These are phyloP conservation scores for Tetragonula clypearis DNA, from an alignment of 1,140 invertebrate species.

Conservation along the genomic window DNA sequence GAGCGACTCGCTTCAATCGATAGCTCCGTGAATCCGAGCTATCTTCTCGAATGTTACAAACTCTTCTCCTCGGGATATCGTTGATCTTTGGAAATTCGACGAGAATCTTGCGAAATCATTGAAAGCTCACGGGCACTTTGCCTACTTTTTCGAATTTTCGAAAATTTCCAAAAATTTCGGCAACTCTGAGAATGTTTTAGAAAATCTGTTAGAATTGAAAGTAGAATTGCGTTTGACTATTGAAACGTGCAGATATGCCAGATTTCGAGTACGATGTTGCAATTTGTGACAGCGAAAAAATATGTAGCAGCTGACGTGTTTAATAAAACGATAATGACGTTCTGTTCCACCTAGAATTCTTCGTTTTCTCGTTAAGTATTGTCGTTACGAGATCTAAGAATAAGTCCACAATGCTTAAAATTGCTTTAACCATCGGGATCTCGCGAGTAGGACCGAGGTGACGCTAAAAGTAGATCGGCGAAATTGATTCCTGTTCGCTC, in stretches of 20 bases:
- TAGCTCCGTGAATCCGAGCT: background rate
- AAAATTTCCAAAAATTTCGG: background rate
- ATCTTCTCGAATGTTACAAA: background rate
- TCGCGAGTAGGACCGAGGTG: background rate
- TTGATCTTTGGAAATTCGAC: background rate
- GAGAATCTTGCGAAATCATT: background rate
- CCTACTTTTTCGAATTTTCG: background rate
- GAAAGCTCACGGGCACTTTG: background rate
- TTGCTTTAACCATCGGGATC: background rate
- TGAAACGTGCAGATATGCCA: background rate
- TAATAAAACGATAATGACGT: conserved; percentile 4
- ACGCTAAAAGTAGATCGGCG: background rate
- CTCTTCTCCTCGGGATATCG: background rate
- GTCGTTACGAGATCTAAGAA: background rate
- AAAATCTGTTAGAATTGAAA: background rate
- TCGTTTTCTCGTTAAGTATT: background rate
- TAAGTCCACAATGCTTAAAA: conserved; percentile 13
- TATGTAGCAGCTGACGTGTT: too few relatives aligned
- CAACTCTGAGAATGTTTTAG: too few relatives aligned
- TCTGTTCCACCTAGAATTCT: background rate
- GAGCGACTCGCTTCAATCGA: background rate
- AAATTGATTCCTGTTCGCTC: conserved; percentile 22
- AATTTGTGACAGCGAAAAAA: too few relatives aligned
- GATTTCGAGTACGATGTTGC: background rate
- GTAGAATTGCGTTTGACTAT: background rate